phyloP scores from a whole-genome alignment of 2,888 invertebrate genomes.

The Cosmia trapezina region DNA sequence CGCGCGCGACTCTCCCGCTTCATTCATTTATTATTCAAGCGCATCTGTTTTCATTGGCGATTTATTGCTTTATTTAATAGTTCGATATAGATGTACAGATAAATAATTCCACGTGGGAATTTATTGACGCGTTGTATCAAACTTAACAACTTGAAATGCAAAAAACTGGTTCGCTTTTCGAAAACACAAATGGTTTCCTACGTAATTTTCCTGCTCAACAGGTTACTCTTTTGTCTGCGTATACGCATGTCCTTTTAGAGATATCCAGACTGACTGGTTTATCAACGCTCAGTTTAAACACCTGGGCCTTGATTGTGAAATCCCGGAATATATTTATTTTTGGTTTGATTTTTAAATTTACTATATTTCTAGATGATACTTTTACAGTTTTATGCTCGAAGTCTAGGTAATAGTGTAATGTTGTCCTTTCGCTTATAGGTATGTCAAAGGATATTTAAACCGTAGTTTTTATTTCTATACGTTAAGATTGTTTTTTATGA shows the following conservation, averaged over 20 bases:
- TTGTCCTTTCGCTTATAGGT: not conserved
- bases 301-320: constrained; percentile 57
- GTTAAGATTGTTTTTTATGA: too few species aligned
- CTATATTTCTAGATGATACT: constrained; percentile 21
- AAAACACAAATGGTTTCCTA: constrained; percentile 60
- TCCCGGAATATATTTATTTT: constrained; percentile 51
- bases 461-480: not conserved
- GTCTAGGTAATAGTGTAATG: not conserved
- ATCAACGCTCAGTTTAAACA: constrained; percentile 55
- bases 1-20: constrained; percentile 49
- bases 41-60: constrained; percentile 63
- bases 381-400: constrained; percentile 18
- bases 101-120: constrained; percentile 46
- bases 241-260: constrained; percentile 61
- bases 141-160: constrained; percentile 47
- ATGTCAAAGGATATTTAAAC: not conserved
- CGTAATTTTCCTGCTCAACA: constrained; percentile 60
- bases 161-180: constrained; percentile 56
- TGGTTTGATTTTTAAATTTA: constrained; percentile 17
- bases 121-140: constrained; percentile 45
- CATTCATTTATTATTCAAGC: constrained; percentile 67
- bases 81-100: constrained; percentile 51
- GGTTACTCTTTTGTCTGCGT: constrained; percentile 60
- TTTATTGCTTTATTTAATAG: constrained; percentile 64
- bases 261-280: constrained; percentile 65